A percentile compares a stretch with the other conserved stretches of the same genome.
Evolutionary conservation across 2,113 vertebrate genomes (phyloP).

Genomic region (Catharus fuscescens): DNA sequence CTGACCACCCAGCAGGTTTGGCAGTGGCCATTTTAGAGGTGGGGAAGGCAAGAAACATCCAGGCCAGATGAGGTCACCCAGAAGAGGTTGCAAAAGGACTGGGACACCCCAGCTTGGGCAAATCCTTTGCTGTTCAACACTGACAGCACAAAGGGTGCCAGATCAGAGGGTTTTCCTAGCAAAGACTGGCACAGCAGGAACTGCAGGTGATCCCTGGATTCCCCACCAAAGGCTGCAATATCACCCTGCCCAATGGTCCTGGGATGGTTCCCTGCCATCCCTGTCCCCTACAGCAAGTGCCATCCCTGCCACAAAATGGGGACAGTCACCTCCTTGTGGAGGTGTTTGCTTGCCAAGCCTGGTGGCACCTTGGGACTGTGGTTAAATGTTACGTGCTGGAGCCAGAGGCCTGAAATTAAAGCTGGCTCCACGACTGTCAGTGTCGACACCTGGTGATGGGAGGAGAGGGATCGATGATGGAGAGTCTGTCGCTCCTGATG

Average conservation of each 20-base stretch:
- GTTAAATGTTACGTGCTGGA: background rate
- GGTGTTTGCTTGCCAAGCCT: background rate
- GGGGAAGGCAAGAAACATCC: background rate
- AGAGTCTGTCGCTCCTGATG: slow-evolving; percentile 43
- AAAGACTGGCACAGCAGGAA: background rate
- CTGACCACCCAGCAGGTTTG: background rate
- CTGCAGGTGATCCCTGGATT: background rate
- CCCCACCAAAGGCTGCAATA: background rate
- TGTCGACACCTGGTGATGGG: slow-evolving; percentile 55
- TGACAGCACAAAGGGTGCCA: accelerated
- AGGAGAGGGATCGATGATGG: slow-evolving; percentile 41
- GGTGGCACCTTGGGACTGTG: background rate
- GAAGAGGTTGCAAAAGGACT: background rate
- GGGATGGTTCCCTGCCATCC: background rate
- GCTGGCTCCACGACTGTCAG: background rate
- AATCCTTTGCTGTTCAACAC: background rate
- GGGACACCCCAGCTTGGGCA: background rate
- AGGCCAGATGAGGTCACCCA: background rate
- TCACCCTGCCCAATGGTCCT: background rate
- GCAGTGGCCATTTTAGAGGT: background rate
- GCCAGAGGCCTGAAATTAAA: slow-evolving; percentile 52
- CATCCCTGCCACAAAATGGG: background rate
- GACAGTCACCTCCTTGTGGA: background rate
- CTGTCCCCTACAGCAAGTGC: background rate
- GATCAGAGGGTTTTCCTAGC: background rate